Conservation (phyloP, 2,113 vertebrate genomes). For the Ammodytes marinus region DNA sequence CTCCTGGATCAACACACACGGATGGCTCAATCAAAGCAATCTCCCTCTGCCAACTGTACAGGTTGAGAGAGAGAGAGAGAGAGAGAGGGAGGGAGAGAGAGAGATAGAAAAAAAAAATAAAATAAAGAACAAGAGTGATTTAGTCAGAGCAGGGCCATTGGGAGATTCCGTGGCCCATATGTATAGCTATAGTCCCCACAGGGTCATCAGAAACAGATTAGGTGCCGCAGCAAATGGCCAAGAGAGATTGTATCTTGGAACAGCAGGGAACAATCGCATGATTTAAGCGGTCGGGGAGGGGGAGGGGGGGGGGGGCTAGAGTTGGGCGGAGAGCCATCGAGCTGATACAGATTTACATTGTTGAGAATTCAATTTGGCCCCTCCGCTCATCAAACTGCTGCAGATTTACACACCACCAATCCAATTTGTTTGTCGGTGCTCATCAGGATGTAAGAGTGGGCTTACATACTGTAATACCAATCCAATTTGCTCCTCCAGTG, state of each 20-base stretch:
- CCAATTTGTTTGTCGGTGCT: constrained; percentile 89
- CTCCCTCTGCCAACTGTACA: constrained; percentile 70
- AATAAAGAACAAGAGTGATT: too few species aligned
- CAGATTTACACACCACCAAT: constrained; percentile 85
- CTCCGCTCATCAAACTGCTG: constrained; percentile 81
- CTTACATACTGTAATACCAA: constrained; percentile 81
- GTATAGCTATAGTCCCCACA: constrained; percentile 82
- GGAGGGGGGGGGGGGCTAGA: constrained; percentile 46
- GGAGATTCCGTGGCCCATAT: constrained; percentile 73
- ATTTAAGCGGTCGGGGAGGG: constrained; percentile 83
- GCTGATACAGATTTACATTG: constrained; percentile 90
- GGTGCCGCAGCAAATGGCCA: constrained; percentile 84
- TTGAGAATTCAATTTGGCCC: constrained; percentile 92
- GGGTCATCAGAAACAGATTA: constrained; percentile 87
- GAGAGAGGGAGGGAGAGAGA: constrained; percentile 21
- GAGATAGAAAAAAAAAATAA: too few species aligned
- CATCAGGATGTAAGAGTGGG: constrained; percentile 69
- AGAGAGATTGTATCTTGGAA: constrained; percentile 81
- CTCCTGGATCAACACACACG: constrained; percentile 75
- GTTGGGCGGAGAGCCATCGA: constrained; percentile 77
- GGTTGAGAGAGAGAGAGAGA: constrained; percentile 40
- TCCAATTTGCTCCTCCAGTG: constrained; percentile 92
- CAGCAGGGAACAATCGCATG: constrained; percentile 86
- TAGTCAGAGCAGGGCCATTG: too few species aligned
- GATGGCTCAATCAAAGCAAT: constrained; percentile 73